Evolutionary conservation across 1,140 invertebrate species (phyloP), one percentile per base, ranked within the genome.

Genomic region (Diabrotica virgifera): DNA sequence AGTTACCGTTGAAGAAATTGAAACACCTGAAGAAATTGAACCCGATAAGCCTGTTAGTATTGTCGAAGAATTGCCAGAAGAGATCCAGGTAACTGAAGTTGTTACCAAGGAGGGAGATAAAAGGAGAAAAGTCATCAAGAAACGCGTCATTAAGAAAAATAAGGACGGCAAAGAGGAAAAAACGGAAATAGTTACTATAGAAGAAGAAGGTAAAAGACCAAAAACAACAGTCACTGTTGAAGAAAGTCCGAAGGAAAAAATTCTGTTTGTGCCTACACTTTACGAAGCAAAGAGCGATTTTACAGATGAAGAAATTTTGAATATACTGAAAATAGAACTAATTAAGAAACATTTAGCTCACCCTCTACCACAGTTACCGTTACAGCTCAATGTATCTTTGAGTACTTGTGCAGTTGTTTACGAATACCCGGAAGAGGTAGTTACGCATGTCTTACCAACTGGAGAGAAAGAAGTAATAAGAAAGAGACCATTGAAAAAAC

Each of bases 71-170:
- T 37, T 71, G 53, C 66, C 66, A 40, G 59, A 65, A 38, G 56
- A 74, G 13, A 60, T 70, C 38, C 51, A 65, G 54, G 67, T 67
- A 37, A 55, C 62, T 6, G 64, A 70, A 59, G 66, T 73, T 36
- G 62, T 63, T 63, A 35, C 59, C n/a, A 76, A 65, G 72, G 66
- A 66, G 62, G 73, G 72, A 9, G 67, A 72, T 36, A 64, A 70
- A 5, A 76, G 75, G 61, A 76, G 75, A 63, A 80, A 76, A 60
- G 73, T 75, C 57, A 76, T 74, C 6, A 78, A 74, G 13, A 80
- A 77, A 70, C 75, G 73, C 8, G 71, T 73, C 6, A 70, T 73
- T 50, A 76, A 73, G 67, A 78, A 78, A 69, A 67, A 74, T 61
- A 66, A 74, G 56, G 72, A 66, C 14, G 71, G 61, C 13, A 79